These are phyloP conservation scores for Epinotia ramella DNA, from an alignment of 2,888 invertebrate species.

Conservation along the genomic window DNA sequence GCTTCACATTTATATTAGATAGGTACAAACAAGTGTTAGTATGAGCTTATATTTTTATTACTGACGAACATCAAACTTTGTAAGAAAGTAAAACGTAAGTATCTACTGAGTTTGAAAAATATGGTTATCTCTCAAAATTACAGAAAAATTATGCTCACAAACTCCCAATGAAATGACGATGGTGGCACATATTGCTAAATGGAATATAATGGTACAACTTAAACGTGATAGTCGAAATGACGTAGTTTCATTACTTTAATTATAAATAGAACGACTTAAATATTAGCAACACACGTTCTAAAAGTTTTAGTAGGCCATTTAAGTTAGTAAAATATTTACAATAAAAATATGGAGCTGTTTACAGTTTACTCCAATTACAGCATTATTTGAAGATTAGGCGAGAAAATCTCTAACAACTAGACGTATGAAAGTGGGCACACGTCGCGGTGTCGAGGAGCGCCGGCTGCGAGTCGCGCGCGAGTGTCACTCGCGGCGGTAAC, in stretches of 20 bases:
- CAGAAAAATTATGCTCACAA: slow-evolving; percentile 17
- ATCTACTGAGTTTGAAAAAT: slow-evolving; percentile 10
- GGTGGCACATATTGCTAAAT: slow-evolving; percentile 57
- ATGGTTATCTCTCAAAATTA: slow-evolving; percentile 9
- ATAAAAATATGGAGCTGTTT: slow-evolving; percentile 78
- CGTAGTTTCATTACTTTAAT: slow-evolving; percentile 53
- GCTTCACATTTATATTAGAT: slow-evolving; percentile 69
- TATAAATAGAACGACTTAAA: slow-evolving; percentile 69
- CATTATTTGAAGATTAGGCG: slow-evolving; percentile 80
- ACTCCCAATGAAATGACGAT: slow-evolving; percentile 34
- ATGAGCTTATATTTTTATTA: slow-evolving; percentile 56
- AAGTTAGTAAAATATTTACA: slow-evolving; percentile 82
- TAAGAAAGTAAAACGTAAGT: slow-evolving; percentile 15
- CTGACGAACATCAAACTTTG: slow-evolving; percentile 51
- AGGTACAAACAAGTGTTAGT: slow-evolving; percentile 63
- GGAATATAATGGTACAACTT: slow-evolving; percentile 52
- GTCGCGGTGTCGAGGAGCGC: slow-evolving; percentile 42
- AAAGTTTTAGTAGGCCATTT: slow-evolving; percentile 78
- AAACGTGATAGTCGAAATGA: slow-evolving; percentile 58
- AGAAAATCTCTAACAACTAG: slow-evolving; percentile 79
- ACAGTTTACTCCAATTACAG: slow-evolving; percentile 73
- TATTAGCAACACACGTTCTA: slow-evolving; percentile 78
- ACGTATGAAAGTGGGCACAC: slow-evolving; percentile 61
- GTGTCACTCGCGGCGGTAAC: not conserved
- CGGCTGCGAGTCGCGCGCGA: not conserved